Evolutionary conservation across 2,797 vertebrate genomes (phyloP), one percentile per base, ranked within the genome.

Genomic region (Xyrichtys novacula): DNA sequence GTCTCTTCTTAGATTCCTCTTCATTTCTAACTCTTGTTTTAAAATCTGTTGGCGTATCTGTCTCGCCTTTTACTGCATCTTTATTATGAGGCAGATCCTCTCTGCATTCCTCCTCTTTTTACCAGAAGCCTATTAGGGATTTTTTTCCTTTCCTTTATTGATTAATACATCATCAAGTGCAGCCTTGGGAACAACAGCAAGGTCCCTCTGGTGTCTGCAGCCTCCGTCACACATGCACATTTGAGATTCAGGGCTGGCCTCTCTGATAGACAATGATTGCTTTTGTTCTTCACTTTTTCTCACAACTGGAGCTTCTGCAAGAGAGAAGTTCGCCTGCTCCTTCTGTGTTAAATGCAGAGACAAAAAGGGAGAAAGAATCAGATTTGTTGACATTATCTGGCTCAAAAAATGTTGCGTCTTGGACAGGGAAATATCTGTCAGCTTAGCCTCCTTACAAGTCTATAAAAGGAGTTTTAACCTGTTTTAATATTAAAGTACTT

Each of bases 121-220:
- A 72, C 46, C 57, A 65, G 25, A 25, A 28, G 68, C 65, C 64
- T 84, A 34, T 71, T 60, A 61, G 65, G 62, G 75, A 71, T 55
- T 81, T 62, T 62, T 70, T 67, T n/a, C n/a, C 53, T 67, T 76
- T 77, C 62, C 66, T 82, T 75, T 77, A 81, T 75, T 74, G 74
- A 86, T 85, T 75, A 79, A 85, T 59, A 67, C 59, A 85, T 80
- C 76, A 81, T 80, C 62, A 55, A 74, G 60, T 44, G 2, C 54
- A 70, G 72, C 57, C 64, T 7, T 34, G 70, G 38, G 62, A 75
- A 34, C 67, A 52, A 16, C 52, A 3, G 38, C 1, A 34, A 65
- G 44, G 22, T 73, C 56, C 70, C 60, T 65, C 40, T 17, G 52
- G 10, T 20, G 59, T 73, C 58, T 56, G 64, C 56, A 50, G 69